These are phyloP conservation scores for Indri indri DNA, from an alignment of 2,113 vertebrate genomes.

Conservation along the genomic window DNA sequence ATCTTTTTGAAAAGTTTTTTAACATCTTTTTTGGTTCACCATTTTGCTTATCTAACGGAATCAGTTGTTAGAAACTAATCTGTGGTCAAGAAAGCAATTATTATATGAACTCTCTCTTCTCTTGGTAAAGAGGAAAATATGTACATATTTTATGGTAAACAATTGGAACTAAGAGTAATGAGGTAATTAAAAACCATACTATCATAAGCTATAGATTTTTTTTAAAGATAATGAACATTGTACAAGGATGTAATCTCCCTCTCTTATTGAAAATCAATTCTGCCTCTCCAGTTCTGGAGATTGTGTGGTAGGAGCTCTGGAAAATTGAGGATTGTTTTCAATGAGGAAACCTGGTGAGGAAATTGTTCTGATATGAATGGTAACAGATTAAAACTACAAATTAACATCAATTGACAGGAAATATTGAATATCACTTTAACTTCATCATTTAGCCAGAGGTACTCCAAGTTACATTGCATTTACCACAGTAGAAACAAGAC, in stretches of 20 bases:
- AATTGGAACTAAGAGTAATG: constrained; percentile 41
- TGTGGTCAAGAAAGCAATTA: background rate
- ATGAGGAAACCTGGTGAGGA: constrained; percentile 46
- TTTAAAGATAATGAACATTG: constrained; percentile 36
- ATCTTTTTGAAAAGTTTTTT: background rate
- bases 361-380: constrained; percentile 58
- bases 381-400: constrained; percentile 66
- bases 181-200: constrained; percentile 27
- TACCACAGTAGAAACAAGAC: background rate
- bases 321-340: constrained; percentile 59
- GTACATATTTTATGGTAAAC: constrained; percentile 13
- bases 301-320: background rate
- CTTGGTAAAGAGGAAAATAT: background rate
- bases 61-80: background rate
- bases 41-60: background rate
- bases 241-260: constrained; percentile 43
- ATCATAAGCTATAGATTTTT: constrained; percentile 23
- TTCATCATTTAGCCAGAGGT: background rate
- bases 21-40: background rate
- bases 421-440: constrained; percentile 54
- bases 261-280: constrained; percentile 61
- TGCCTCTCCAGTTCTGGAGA: constrained; percentile 10
- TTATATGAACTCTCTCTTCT: background rate
- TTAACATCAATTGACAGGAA: constrained; percentile 64
- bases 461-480: background rate